phyloP scores from a whole-genome alignment of 2,113 vertebrate genomes.

The Percina caprodes region DNA sequence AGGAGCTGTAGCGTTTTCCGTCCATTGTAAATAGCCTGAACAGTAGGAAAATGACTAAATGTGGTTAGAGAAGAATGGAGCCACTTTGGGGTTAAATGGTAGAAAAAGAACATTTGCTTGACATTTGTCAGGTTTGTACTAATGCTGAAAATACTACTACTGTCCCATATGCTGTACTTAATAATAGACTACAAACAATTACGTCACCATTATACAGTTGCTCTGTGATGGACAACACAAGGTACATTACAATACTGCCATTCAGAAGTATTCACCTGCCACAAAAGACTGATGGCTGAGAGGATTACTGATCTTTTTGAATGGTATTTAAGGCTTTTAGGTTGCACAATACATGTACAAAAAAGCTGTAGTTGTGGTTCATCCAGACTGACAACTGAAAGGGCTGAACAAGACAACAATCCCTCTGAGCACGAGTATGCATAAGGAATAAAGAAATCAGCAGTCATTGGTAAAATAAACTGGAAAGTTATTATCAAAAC shows the following conservation, averaged over 20 bases:
- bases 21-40: background rate
- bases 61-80: background rate
- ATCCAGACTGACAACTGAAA: background rate
- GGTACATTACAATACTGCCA: background rate
- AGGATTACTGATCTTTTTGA: background rate
- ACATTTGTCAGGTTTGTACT: background rate
- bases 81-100: background rate
- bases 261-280: background rate
- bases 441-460: background rate
- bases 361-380: background rate
- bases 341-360: background rate
- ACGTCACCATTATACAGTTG: background rate
- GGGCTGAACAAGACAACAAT: background rate
- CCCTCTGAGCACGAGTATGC: background rate
- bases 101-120: background rate
- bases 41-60: background rate
- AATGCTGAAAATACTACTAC: background rate
- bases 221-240: background rate
- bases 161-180: background rate
- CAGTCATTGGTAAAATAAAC: background rate
- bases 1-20: accelerated
- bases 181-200: background rate
- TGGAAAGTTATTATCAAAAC: too few relatives aligned
- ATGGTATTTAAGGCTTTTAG: background rate
- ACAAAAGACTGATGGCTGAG: background rate